These are phyloP conservation scores for Cylloceria caligata DNA, from an alignment of 2,888 invertebrate genomes.

Conservation along the genomic window DNA sequence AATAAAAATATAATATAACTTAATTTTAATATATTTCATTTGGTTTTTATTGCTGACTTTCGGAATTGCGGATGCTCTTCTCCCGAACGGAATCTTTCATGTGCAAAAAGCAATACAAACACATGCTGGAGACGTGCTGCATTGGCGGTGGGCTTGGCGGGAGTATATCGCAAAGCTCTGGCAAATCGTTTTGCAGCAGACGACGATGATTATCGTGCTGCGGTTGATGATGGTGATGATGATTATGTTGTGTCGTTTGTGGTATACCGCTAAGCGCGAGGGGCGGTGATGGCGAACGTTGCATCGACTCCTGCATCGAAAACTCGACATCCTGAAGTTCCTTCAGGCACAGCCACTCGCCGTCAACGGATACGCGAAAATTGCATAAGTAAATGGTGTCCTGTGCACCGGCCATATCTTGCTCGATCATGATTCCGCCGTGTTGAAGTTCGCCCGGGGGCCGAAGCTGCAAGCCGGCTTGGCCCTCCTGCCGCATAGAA, in stretches of 20 bases:
- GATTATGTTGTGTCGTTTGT: constrained; percentile 71
- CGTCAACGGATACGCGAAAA: constrained; percentile 98
- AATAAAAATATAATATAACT: background rate
- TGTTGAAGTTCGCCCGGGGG: constrained; percentile 80
- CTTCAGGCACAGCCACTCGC: constrained; percentile 98
- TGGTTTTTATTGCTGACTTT: background rate
- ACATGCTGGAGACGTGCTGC: constrained; percentile 84
- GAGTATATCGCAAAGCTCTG: constrained; percentile 82
- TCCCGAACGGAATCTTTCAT: constrained; percentile 1
- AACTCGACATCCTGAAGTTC: constrained; percentile 96
- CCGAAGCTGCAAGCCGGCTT: constrained; percentile 79
- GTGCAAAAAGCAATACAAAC: constrained; percentile 81
- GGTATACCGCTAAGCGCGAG: constrained; percentile 86
- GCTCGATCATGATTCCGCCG: constrained; percentile 85
- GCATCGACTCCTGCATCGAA: constrained; percentile 90
- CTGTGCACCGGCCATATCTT: constrained; percentile 94
- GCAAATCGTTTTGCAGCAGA: constrained; percentile 76
- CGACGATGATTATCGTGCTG: constrained; percentile 55
- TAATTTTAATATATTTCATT: background rate
- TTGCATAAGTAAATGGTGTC: constrained; percentile 99
- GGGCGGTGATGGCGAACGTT: constrained; percentile 88
- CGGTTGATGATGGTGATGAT: constrained; percentile 69
- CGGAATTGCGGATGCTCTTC: background rate
- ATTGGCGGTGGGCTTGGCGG: constrained; percentile 82
- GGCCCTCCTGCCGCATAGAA: constrained; percentile 83